Evolutionary conservation across 2,797 vertebrate species (phyloP).

Genomic region (Phataginus tetradactyla): DNA sequence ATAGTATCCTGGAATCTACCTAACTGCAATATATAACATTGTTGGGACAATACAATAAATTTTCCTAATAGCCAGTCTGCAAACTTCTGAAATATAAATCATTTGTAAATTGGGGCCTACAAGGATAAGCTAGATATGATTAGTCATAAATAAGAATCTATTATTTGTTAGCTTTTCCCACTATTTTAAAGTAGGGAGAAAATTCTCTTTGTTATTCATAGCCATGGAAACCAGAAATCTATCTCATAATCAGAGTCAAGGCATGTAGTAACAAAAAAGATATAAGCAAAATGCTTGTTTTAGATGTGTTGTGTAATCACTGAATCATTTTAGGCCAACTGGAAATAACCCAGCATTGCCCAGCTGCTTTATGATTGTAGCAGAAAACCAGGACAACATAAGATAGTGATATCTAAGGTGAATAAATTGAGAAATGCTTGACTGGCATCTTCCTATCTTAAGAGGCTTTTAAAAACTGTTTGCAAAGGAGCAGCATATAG

Average conservation of each 20-base stretch:
- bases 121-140: background rate
- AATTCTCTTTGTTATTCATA: conserved; percentile 69
- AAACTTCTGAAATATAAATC: conserved; percentile 28
- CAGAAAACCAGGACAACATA: background rate
- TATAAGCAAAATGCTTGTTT: conserved; percentile 64
- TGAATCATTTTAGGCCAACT: conserved; percentile 48
- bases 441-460: conserved; percentile 15
- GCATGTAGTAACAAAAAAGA: conserved; percentile 66
- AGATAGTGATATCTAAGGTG: background rate
- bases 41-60: background rate
- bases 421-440: conserved; percentile 31
- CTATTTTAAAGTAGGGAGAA: conserved; percentile 45
- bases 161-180: conserved; percentile 59
- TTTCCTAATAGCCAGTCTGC: background rate
- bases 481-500: background rate
- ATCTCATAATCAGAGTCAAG: conserved; percentile 72
- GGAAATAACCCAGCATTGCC: conserved; percentile 29
- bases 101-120: background rate
- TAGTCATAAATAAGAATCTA: background rate
- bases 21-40: background rate
- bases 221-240: conserved; percentile 69
- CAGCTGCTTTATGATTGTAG: conserved; percentile 20
- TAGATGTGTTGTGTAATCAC: conserved; percentile 66
- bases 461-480: conserved; percentile 33
- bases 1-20: background rate